Evolutionary conservation across 2,797 vertebrate species (phyloP).

Genomic region (Holocentrus rufus): DNA sequence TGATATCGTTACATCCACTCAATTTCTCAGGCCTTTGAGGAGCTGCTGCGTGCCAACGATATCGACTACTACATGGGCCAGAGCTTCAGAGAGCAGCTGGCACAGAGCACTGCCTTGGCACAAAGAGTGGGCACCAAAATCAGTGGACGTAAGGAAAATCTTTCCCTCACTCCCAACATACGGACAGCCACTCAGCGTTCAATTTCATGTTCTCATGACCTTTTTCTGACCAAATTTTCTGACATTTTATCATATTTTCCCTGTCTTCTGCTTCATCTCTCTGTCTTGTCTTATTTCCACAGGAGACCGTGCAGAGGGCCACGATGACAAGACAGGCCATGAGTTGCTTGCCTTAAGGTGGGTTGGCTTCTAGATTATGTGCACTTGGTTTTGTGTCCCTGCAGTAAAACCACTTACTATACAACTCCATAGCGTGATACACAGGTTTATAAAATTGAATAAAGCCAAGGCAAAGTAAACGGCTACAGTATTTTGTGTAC

Average conservation of each 20-base stretch:
- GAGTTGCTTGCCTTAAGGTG: slow-evolving; percentile 90
- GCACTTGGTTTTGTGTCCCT: not conserved
- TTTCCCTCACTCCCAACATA: not conserved
- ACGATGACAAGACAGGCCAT: slow-evolving; percentile 84
- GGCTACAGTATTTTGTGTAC: not conserved
- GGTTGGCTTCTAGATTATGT: slow-evolving; percentile 22
- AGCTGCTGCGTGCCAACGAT: slow-evolving; percentile 91
- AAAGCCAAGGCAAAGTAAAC: not conserved
- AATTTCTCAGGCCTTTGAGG: slow-evolving; percentile 87
- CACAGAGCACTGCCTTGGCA: slow-evolving; percentile 86
- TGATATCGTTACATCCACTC: not conserved
- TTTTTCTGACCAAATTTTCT: not conserved
- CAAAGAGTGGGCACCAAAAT: slow-evolving; percentile 88
- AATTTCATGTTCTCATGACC: not conserved
- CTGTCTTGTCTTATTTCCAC: slow-evolving; percentile 36
- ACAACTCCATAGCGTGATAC: not conserved
- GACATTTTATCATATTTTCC: not conserved
- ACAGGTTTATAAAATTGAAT: not conserved
- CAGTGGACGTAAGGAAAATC: slow-evolving; percentile 82
- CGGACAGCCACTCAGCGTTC: not conserved
- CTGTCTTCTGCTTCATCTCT: not conserved
- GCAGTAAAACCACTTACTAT: too few species aligned
- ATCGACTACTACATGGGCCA: slow-evolving; percentile 97
- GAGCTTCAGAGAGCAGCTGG: slow-evolving; percentile 92
- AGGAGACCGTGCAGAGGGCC: slow-evolving; percentile 85